These are phyloP conservation scores for Brenthis daphne DNA, from an alignment of 2,888 invertebrate genomes.

Conservation along the genomic window DNA sequence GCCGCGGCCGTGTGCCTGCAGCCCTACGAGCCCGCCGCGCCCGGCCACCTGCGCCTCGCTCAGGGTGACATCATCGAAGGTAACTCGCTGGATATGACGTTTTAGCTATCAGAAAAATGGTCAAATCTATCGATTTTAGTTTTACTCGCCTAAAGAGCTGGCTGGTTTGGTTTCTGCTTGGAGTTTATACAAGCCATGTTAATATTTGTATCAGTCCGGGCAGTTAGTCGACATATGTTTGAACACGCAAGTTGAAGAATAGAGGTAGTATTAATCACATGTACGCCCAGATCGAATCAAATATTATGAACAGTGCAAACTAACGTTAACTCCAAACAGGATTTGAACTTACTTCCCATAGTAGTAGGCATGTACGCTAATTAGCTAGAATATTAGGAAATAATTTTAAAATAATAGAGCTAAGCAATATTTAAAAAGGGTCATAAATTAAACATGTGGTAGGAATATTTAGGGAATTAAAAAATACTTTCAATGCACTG, in stretches of 20 bases:
- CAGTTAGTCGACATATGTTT: background rate
- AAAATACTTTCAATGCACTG: conserved; percentile 15
- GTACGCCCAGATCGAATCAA: too few relatives aligned
- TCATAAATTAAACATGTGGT: background rate
- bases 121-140: background rate
- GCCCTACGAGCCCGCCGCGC: conserved; percentile 87
- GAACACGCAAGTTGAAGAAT: background rate
- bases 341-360: background rate
- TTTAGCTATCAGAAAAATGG: background rate
- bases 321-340: too few relatives aligned
- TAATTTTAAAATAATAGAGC: background rate
- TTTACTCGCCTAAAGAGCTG: background rate
- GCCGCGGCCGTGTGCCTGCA: conserved; percentile 91
- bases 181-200: background rate
- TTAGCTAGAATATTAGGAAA: conserved; percentile 14
- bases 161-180: background rate
- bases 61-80: conserved; percentile 97
- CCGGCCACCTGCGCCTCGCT: conserved; percentile 90
- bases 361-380: conserved; percentile 19
- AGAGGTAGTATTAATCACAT: too few relatives aligned
- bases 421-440: conserved; percentile 5
- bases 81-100: conserved; percentile 35
- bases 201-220: too few relatives aligned
- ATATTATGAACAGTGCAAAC: too few relatives aligned
- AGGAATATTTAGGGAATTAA: background rate